Evolutionary conservation across 1,140 invertebrate species (phyloP), one percentile per base, ranked within the genome.

Genomic region (Whitmania pigra): DNA sequence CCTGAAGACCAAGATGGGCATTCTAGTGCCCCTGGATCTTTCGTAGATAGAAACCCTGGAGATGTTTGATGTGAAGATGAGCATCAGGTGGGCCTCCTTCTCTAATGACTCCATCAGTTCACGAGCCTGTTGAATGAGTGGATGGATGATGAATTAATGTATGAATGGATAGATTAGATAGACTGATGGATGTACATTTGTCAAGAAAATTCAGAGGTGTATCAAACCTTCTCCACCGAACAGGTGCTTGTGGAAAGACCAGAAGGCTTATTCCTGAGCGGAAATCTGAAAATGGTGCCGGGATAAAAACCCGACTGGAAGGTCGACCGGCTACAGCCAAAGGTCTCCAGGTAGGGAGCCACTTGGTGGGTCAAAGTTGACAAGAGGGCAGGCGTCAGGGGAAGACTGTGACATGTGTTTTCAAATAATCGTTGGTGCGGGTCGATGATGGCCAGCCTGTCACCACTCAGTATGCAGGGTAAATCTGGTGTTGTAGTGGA

Each of bases 391-490:
- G 40, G 74, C 29, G 29, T 67, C 71, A 70, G 49, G 68, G 20
- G 31, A 36, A 63, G 49, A 53, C 20, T 25, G 31, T 17, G 73
- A 68, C 22, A 63, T 17, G 25, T 54, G 60, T 49, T 49, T 49
- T 49, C 43, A 53, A 72, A 72, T 36, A 67, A 43, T 36, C 49
- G 53, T 36, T 77, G 70, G 53, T 79, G 76, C 0, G 78, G 78
- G 69, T 79, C 77, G 36, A 80, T 74, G n/a, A 79, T 73, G 5
- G 75, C 72, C 17, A 79, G 25, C 20, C 73, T 73, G 25, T 77
- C 69, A 40, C 79, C 79, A 73, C 77, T 78, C 0, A 80, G 63
- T 3, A 79, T 76, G 57, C 75, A 73, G n/a, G 78, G 77, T 31
- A 78, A 73, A 76, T 79, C 79, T 80, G 72, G 20, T 76, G 71